Conservation (phyloP, 2,113 vertebrate species). For the Antennarius striatus region DNA sequence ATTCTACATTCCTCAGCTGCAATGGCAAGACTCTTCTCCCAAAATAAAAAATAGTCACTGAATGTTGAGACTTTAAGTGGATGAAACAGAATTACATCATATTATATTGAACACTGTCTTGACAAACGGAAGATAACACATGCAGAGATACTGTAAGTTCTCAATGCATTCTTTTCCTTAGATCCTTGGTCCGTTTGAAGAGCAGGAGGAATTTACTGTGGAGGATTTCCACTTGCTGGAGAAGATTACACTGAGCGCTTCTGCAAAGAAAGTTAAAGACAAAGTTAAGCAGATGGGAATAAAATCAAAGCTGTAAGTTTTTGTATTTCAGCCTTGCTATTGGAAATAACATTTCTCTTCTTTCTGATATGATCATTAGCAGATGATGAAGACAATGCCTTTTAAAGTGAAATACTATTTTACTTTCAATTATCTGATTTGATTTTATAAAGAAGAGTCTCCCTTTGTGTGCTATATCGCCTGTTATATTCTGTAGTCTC, state of each 20-base stretch:
- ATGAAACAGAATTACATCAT: constrained; percentile 47
- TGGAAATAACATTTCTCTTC: background rate
- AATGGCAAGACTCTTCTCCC: constrained; percentile 25
- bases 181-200: constrained; percentile 85
- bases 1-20: constrained; percentile 58
- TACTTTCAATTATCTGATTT: no score
- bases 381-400: background rate
- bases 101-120: constrained; percentile 52
- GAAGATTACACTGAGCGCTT: constrained; percentile 85
- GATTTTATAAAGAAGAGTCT: no score
- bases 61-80: constrained; percentile 41
- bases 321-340: constrained; percentile 24
- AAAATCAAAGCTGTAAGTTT: constrained; percentile 76
- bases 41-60: constrained; percentile 9
- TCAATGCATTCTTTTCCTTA: constrained; percentile 65
- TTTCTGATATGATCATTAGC: background rate
- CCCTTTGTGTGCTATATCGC: background rate
- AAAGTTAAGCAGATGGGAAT: constrained; percentile 87
- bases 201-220: constrained; percentile 81
- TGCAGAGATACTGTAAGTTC: constrained; percentile 27
- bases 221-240: constrained; percentile 94
- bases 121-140: constrained; percentile 49
- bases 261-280: constrained; percentile 86
- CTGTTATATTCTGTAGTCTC: constrained; percentile 12
- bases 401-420: background rate